Evolutionary conservation across 23 tunicate species (phyloP).

Genomic region (Oikopleura dioica): DNA sequence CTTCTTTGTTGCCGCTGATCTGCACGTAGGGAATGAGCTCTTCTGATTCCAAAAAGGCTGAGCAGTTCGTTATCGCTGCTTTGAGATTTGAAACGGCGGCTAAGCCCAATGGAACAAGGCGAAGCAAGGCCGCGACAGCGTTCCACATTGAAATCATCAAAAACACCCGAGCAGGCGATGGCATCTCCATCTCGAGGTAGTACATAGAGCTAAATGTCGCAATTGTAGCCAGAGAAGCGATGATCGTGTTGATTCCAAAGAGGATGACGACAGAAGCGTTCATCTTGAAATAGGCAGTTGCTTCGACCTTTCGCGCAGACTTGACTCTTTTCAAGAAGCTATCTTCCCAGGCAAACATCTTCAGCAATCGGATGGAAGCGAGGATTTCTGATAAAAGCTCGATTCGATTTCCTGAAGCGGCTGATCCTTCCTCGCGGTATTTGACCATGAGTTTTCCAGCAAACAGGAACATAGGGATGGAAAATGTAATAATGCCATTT

Average conservation of each 20-base stretch:
- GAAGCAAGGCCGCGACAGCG: not conserved
- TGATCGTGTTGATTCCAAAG: not conserved
- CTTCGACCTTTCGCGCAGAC: not conserved
- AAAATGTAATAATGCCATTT: slow-evolving; percentile 20
- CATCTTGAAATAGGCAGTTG: not conserved
- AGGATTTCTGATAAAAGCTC: slow-evolving; percentile 37
- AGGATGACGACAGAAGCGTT: not conserved
- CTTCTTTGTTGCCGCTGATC: not conserved
- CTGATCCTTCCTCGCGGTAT: slow-evolving; percentile 14
- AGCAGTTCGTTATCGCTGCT: not conserved
- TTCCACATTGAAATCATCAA: not conserved
- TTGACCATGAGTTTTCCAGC: slow-evolving; percentile 19
- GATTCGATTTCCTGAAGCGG: slow-evolving; percentile 13
- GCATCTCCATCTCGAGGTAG: not conserved
- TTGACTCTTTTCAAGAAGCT: not conserved
- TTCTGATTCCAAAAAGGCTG: not conserved
- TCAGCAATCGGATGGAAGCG: slow-evolving; percentile 39
- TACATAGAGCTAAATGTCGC: not conserved
- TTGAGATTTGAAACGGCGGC: not conserved
- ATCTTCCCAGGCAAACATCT: slow-evolving; percentile 80
- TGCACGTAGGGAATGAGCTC: not conserved
- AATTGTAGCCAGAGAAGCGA: not conserved
- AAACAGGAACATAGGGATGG: slow-evolving; percentile 19
- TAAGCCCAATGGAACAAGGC: not conserved
- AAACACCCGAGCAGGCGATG: not conserved